These are phyloP conservation scores for Parauchenoglanis punctatus DNA, from an alignment of 2,797 vertebrate genomes.

Conservation along the genomic window DNA sequence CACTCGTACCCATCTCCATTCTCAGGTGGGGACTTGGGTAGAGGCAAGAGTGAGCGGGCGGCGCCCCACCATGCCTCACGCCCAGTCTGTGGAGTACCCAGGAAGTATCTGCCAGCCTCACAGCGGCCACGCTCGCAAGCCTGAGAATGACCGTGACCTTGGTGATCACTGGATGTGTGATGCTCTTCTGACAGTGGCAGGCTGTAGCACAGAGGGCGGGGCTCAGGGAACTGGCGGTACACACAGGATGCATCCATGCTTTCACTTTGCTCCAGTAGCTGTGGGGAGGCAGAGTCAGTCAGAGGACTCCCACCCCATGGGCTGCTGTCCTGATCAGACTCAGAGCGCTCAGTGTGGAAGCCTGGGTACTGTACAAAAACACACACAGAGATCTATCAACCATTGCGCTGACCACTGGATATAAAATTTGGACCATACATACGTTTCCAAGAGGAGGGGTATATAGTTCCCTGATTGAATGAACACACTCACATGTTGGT, in stretches of 20 bases:
- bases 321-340: slow-evolving; percentile 93
- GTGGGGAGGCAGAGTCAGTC: slow-evolving; percentile 88
- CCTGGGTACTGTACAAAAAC: slow-evolving; percentile 81
- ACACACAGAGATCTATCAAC: neutral
- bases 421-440: neutral
- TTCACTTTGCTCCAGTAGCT: slow-evolving; percentile 85
- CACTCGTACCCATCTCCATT: slow-evolving; percentile 83
- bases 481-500: slow-evolving; percentile 84
- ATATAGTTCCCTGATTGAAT: neutral
- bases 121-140: slow-evolving; percentile 88
- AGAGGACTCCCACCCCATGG: slow-evolving; percentile 93
- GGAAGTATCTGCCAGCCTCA: slow-evolving; percentile 91
- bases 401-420: neutral
- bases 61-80: slow-evolving; percentile 88
- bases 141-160: slow-evolving; percentile 81
- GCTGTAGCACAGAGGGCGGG: slow-evolving; percentile 82
- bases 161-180: slow-evolving; percentile 64
- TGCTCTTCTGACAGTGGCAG: slow-evolving; percentile 75
- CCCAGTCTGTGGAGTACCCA: slow-evolving; percentile 82
- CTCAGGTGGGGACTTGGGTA: slow-evolving; percentile 85
- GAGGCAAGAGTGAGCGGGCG: slow-evolving; percentile 78
- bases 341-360: slow-evolving; percentile 89
- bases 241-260: slow-evolving; percentile 84
- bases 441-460: neutral
- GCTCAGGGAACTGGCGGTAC: slow-evolving; percentile 84